These are phyloP conservation scores for Micropterix aruncella DNA, from an alignment of 2,888 invertebrate species.

Conservation along the genomic window DNA sequence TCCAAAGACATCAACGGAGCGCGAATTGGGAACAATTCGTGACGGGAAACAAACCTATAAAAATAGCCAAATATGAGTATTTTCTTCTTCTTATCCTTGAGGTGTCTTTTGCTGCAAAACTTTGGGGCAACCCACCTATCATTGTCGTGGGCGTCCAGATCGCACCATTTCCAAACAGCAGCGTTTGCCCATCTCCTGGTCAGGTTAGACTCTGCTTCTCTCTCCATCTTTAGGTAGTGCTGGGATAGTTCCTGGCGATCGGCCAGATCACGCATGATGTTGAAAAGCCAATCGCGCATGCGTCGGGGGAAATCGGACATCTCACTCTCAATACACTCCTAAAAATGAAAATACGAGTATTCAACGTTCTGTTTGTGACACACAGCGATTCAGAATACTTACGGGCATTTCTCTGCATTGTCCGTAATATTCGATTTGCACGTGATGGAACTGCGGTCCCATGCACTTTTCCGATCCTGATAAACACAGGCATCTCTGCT, in stretches of 20 bases:
- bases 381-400: no score
- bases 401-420: constrained; percentile 68
- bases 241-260: constrained; percentile 72
- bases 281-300: constrained; percentile 97
- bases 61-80: no score
- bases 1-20: constrained; percentile 92
- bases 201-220: constrained; percentile 77
- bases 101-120: constrained; percentile 68
- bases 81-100: constrained; percentile 70
- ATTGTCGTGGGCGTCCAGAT: constrained; percentile 83
- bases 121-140: no score
- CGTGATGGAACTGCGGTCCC: constrained; percentile 63
- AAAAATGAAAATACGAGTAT: constrained; percentile 11
- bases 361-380: no score
- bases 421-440: constrained; percentile 92
- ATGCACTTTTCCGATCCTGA: constrained; percentile 57
- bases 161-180: constrained; percentile 98
- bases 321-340: constrained; percentile 73
- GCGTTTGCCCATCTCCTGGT: constrained; percentile 82
- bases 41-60: constrained; percentile 76
- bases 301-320: constrained; percentile 90
- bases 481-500: constrained; percentile 84
- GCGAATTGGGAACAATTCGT: constrained; percentile 91
- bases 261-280: constrained; percentile 91
- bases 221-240: constrained; percentile 74